Conservation (phyloP, 2,797 vertebrate species). For the Serranus cabrilla region DNA sequence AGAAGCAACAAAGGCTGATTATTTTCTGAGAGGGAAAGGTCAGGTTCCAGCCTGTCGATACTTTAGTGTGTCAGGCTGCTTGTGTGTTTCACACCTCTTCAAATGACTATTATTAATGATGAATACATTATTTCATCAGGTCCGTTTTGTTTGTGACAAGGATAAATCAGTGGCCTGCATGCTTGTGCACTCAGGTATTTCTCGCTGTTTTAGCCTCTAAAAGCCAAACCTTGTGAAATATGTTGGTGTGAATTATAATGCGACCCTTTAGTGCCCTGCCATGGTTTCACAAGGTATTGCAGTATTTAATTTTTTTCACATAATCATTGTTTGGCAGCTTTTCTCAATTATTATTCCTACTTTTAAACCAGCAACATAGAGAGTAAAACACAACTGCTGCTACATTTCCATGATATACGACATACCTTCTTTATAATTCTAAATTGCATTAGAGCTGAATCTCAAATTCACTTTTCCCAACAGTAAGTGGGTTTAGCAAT, state of each 20-base stretch:
- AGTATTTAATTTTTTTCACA: neutral
- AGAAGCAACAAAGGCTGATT: conserved; percentile 70
- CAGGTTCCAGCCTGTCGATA: conserved; percentile 60
- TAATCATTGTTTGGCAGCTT: neutral
- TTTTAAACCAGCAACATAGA: neutral
- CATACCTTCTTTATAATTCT: conserved; percentile 12
- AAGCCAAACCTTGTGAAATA: conserved; percentile 26
- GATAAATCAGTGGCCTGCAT: conserved; percentile 15
- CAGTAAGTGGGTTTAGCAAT: conserved; percentile 15
- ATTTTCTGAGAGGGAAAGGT: conserved; percentile 58
- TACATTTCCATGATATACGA: conserved; percentile 12
- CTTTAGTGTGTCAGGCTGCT: conserved; percentile 29
- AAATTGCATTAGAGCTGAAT: conserved; percentile 26
- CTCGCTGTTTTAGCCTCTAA: conserved; percentile 5
- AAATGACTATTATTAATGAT: conserved; percentile 40
- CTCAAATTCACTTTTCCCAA: conserved; percentile 33
- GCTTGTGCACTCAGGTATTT: conserved; percentile 4
- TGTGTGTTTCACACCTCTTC: conserved; percentile 53
- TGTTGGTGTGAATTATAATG: conserved; percentile 3
- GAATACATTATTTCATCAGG: conserved; percentile 26
- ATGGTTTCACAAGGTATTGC: conserved; percentile 58
- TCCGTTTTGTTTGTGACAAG: conserved; percentile 28
- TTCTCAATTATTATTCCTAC: neutral
- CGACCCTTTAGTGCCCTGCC: conserved; percentile 65
- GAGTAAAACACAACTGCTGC: neutral